Evolutionary conservation across 2,797 vertebrate genomes (phyloP).

Genomic region (Phaenicophaeus curvirostris): DNA sequence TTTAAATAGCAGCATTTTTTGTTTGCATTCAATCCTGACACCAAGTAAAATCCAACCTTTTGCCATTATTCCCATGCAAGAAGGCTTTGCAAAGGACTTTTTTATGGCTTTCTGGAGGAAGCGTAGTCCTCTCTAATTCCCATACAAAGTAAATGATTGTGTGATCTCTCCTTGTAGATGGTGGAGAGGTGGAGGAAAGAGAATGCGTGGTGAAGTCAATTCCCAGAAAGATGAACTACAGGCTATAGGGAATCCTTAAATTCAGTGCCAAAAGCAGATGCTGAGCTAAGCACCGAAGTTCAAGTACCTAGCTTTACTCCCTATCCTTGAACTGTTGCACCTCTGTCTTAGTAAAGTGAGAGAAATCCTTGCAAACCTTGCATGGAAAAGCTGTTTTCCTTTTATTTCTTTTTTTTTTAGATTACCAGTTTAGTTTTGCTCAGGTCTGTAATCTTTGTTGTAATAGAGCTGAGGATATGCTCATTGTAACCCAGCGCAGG

Average conservation of each 20-base stretch:
- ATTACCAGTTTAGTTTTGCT: not conserved
- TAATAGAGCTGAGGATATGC: not conserved
- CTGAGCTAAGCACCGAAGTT: not conserved
- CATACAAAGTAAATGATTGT: not conserved
- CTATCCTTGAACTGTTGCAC: not conserved
- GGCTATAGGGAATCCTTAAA: not conserved
- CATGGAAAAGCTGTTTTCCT: not conserved
- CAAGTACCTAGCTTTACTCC: not conserved
- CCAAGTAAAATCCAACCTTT: not conserved
- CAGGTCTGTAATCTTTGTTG: not conserved
- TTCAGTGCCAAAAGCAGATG: not conserved
- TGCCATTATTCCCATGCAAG: not conserved
- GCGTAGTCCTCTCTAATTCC: not conserved
- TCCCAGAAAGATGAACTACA: not conserved
- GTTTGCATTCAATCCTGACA: not conserved
- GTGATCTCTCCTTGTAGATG: not conserved
- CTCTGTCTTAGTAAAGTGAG: not conserved
- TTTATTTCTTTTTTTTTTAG: not conserved
- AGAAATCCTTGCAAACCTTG: not conserved
- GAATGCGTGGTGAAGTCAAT: not conserved
- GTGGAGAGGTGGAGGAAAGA: not conserved
- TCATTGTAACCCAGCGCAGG: not conserved
- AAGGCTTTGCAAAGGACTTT: not conserved
- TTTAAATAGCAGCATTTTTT: not conserved
- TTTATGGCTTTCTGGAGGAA: not conserved